Base-by-base conservation (phyloP, 2,888 invertebrate genomes). In the Lasioglossum marginatum region DNA sequence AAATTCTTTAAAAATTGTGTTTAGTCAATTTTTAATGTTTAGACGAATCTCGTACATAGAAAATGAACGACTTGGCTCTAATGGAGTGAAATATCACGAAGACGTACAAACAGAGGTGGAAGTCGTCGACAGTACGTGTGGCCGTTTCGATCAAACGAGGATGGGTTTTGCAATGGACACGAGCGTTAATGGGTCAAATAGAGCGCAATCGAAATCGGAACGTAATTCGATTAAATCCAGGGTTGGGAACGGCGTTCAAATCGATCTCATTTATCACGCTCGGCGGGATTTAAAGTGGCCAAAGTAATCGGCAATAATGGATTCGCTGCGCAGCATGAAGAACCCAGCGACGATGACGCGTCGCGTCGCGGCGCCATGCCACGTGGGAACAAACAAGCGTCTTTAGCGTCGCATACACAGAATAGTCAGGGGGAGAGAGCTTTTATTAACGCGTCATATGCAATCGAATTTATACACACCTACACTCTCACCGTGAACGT, bases 281-380 rank as follows among this genome's bases (percentile, higher is more conserved):
- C 66, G 34, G 52, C 43, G 43, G 48, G 76, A 48, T 66, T 77
- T 57, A 73, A 79, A 83, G 72, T 76, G 81, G 80, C 34, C 52
- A 52, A 81, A 57, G 75, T 82, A 82, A 72, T 85, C 75, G 84
- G 66, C 75, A 72, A 72, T 83, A 81, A 81, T 81, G 68, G 73
- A 77, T 77, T 37, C 45, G 34, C 57, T 27, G 34, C 23, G 43
- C 27, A 40, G 34, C 76, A 31, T 74, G 77, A 77, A 74, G 77
- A 81, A 60, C 68, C 66, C 16, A 31, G 19, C 4, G 52, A 52
- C 27, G 83, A 72, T 76, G 75, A 83, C 37, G 80, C 66, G 68
- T 14, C 34, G 52, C 57, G 66, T 14, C 34, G 52, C 57, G 66
- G 34, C 37, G 37, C 68, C 27, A 4, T 4, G 27, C 6, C 31